These are phyloP conservation scores for Varanus salvator DNA, from an alignment of 2,113 vertebrate genomes.

Conservation along the genomic window DNA sequence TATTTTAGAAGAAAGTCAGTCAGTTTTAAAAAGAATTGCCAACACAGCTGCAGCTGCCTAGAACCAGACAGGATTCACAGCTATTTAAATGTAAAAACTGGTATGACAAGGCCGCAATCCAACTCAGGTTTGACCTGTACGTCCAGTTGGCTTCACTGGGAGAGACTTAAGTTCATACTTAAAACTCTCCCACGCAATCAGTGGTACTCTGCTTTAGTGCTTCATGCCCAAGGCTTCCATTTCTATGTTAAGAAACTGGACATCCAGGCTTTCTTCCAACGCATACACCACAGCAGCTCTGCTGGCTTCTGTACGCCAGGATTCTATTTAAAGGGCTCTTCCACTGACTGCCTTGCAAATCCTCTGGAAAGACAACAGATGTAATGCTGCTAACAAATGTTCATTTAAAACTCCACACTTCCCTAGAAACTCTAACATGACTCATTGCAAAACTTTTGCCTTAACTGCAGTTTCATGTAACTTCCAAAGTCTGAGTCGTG, in stretches of 20 bases:
- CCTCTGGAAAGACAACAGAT: background rate
- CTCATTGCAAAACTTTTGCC: too few relatives aligned
- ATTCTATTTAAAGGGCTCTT: background rate
- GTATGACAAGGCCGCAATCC: background rate
- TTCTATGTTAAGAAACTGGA: background rate
- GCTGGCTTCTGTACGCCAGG: background rate
- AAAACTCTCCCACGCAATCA: background rate
- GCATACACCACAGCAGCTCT: background rate
- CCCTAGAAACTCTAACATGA: background rate
- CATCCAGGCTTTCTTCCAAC: background rate
- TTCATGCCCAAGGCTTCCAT: background rate
- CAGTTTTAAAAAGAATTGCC: background rate
- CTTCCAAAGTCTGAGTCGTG: too few relatives aligned
- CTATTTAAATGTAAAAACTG: background rate
- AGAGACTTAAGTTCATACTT: background rate
- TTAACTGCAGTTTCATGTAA: too few relatives aligned
- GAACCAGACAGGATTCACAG: background rate
- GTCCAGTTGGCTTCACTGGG: background rate
- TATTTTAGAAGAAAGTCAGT: background rate
- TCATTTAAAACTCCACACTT: background rate
- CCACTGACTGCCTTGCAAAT: background rate
- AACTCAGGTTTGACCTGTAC: background rate
- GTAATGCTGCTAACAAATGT: background rate
- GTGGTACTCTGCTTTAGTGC: background rate
- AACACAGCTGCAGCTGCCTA: background rate